Conservation (phyloP, 1,140 invertebrate genomes). For the Rhyzopertha dominica region DNA sequence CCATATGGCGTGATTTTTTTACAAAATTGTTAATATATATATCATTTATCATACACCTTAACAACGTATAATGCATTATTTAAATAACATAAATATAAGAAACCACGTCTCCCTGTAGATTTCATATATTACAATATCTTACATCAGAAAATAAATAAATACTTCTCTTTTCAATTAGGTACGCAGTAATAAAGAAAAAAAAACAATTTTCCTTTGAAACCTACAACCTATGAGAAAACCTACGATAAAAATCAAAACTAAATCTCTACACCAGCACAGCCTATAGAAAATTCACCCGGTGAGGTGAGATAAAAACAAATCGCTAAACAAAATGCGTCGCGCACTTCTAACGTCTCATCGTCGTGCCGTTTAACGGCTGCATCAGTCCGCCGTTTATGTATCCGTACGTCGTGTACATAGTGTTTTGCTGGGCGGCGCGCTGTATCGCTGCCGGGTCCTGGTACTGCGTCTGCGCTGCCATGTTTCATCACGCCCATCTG, state of each 20-base stretch:
- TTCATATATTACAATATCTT: conserved; percentile 28
- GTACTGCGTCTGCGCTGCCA: conserved; percentile 64
- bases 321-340: no score
- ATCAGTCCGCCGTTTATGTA: conserved; percentile 68
- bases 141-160: conserved; percentile 26
- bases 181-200: conserved; percentile 16
- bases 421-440: conserved; percentile 60
- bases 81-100: no score
- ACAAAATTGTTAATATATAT: no score
- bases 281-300: no score
- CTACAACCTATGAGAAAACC: conserved; percentile 10
- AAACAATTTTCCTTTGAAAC: conserved; percentile 10
- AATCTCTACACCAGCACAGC: background rate
- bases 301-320: no score
- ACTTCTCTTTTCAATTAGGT: conserved; percentile 18
- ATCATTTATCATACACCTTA: no score
- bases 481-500: conserved; percentile 70
- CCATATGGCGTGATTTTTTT: no score
- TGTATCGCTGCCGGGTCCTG: conserved; percentile 65
- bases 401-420: conserved; percentile 70
- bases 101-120: conserved; percentile 25
- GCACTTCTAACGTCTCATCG: conserved; percentile 69
- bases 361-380: conserved; percentile 64
- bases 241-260: conserved; percentile 1
- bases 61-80: no score